Conservation (phyloP, 2,113 vertebrate genomes). For the Neopipo cinnamomea region DNA sequence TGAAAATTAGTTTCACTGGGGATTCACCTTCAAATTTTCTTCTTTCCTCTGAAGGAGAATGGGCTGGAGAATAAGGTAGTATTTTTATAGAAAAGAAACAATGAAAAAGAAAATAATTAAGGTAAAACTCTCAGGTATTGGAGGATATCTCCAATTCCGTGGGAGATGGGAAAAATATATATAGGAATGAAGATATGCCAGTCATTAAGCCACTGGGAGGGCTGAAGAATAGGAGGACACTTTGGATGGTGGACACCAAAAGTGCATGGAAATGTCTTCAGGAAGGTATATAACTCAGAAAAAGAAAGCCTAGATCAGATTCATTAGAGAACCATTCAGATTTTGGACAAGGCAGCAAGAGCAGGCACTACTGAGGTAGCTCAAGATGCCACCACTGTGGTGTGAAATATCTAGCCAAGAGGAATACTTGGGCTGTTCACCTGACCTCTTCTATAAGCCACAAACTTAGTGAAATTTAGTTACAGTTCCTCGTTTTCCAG, state of each 20-base stretch:
- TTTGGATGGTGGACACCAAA: neutral
- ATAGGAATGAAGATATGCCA: neutral
- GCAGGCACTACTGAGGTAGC: neutral
- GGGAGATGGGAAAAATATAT: neutral
- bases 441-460: neutral
- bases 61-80: neutral
- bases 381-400: neutral
- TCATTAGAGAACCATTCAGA: neutral
- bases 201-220: neutral
- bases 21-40: neutral
- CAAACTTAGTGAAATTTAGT: neutral
- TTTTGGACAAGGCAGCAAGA: neutral
- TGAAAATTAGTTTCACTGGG: neutral
- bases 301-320: neutral
- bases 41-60: neutral
- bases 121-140: neutral
- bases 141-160: neutral
- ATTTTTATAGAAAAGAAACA: neutral
- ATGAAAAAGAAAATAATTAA: neutral
- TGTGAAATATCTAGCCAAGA: neutral
- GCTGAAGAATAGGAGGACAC: neutral
- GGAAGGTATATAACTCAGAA: neutral
- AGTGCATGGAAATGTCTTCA: neutral
- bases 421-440: neutral
- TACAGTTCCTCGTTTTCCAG: neutral